Evolutionary conservation across 92 coral and sea anemone genomes (phyloP).

Genomic region (Micromussa lordhowensis): DNA sequence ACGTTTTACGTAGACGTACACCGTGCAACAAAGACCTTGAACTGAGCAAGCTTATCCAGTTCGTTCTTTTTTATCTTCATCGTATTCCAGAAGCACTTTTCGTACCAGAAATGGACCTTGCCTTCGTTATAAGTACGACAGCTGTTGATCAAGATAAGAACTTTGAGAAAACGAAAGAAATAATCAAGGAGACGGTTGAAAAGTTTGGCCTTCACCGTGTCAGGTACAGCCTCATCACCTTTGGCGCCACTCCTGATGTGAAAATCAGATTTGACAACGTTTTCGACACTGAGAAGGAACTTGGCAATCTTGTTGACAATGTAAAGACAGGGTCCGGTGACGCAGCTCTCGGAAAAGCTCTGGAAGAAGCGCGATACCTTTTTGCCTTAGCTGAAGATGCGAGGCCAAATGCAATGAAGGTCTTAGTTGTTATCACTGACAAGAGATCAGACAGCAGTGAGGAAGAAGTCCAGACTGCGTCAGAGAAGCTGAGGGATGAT

Average conservation of each 20-base stretch:
- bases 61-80: background rate
- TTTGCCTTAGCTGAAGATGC: conserved; percentile 62
- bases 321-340: conserved; percentile 63
- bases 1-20: background rate
- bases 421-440: conserved; percentile 79
- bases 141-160: conserved; percentile 69
- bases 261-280: conserved; percentile 70
- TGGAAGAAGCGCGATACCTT: conserved; percentile 71
- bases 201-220: conserved; percentile 70
- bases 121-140: conserved; percentile 81
- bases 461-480: conserved; percentile 67
- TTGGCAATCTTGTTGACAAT: conserved; percentile 54
- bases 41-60: too few relatives aligned
- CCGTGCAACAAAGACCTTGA: background rate
- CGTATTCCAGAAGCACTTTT: conserved; percentile 63
- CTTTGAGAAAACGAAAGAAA: conserved; percentile 69
- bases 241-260: conserved; percentile 64
- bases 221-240: conserved; percentile 82
- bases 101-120: conserved; percentile 79
- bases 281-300: conserved; percentile 62
- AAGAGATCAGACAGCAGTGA: conserved; percentile 63
- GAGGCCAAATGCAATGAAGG: conserved; percentile 73
- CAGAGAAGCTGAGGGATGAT: conserved; percentile 61
- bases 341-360: conserved; percentile 49
- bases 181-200: conserved; percentile 66